Base-by-base conservation (phyloP, 2,113 vertebrate species). In the Nicator chloris region DNA sequence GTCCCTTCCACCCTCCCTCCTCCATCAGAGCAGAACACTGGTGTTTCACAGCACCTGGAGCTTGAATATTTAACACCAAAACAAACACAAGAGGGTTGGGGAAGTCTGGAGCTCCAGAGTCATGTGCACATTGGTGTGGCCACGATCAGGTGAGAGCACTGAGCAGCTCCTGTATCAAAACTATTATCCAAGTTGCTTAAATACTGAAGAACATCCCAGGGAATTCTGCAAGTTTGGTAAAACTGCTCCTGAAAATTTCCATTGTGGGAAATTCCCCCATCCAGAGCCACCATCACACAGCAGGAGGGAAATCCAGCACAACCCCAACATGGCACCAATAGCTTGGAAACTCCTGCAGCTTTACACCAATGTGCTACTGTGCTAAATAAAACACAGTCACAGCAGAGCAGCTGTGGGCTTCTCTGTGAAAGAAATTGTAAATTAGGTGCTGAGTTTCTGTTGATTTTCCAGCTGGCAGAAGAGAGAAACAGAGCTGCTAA, bases 401-500 rank as follows among this genome's bases (percentile, higher is more conserved):
- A 59, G 51, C 26, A 37, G 4, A 76, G 72, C 61, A 87, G 75
- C 75, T 56, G 76, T 12, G 78, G 21, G 54, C 12, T 73, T 24
- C 87, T 66, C 82, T 44, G 39, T 28, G 66, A 87, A 70, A 92
- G 63, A 82, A 75, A 69, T 51, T 40, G 87, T 83, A 81, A 87
- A 93, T 82, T 57, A 88, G 79, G 64, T 86, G 71, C 64, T 65
- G 75, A 50, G 84, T 94, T 94, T 59, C 77, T 68, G 90, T 31
- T 88, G 69, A 75, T 92, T 92, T 90, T 86, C 86, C 86, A 95
- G 71, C 73, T 94, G 92, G 83, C 75, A 91, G 65, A 84, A 89
- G 47, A 28, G 47, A 88, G 68, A 60, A 90, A 81, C 35, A 53
- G 19, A 75, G 80, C 64, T 94, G 76, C 80, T 93, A 24, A 77